These are phyloP conservation scores for Mizuhopecten yessoensis DNA, from an alignment of 1,140 invertebrate genomes.

Conservation along the genomic window DNA sequence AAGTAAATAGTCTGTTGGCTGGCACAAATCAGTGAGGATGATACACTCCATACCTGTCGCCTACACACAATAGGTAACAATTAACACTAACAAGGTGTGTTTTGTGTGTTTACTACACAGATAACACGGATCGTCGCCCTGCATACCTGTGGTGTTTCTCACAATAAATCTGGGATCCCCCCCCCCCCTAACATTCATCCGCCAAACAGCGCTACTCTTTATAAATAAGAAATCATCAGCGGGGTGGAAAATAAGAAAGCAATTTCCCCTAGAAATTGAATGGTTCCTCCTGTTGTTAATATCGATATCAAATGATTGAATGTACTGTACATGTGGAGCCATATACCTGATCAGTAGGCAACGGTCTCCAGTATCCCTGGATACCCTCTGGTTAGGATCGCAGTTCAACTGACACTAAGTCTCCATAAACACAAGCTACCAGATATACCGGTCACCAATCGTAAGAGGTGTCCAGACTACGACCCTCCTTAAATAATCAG, in stretches of 20 bases:
- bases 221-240: background rate
- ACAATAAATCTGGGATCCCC: background rate
- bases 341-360: background rate
- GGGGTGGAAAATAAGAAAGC: conserved; percentile 1
- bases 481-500: too few relatives aligned
- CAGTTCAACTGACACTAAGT: background rate
- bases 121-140: background rate
- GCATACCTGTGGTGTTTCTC: background rate
- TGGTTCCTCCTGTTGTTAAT: background rate
- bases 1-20: background rate
- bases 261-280: conserved; percentile 6
- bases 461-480: too few relatives aligned
- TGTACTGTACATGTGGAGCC: background rate
- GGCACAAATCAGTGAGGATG: background rate
- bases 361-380: background rate
- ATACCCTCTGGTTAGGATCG: background rate
- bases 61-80: conserved; percentile 19
- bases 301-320: conserved; percentile 12
- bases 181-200: background rate
- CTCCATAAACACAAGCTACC: too few relatives aligned
- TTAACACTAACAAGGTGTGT: background rate
- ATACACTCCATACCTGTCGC: conserved; percentile 31
- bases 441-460: too few relatives aligned
- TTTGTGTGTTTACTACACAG: background rate
- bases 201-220: background rate